These are phyloP conservation scores for Zeuzera pyrina DNA, from an alignment of 2,888 invertebrate species.

Conservation along the genomic window DNA sequence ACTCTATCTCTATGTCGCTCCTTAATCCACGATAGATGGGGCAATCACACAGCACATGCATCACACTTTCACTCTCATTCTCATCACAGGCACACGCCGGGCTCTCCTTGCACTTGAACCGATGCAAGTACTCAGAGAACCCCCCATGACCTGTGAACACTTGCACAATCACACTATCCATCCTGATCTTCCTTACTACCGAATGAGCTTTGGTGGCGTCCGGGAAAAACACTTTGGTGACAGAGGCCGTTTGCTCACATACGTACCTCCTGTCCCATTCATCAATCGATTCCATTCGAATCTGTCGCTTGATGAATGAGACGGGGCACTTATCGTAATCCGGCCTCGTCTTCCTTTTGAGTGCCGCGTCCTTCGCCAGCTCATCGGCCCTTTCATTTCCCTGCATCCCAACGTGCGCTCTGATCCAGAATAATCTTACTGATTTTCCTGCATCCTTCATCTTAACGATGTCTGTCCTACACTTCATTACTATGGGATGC, in stretches of 20 bases:
- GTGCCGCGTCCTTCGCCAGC: conserved; percentile 4
- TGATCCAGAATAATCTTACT: no score
- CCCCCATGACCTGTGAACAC: conserved; percentile 8
- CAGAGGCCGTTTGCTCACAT: neutral
- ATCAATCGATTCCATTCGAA: neutral
- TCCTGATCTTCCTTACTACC: neutral
- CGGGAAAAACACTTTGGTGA: conserved; percentile 3
- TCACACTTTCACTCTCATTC: no score
- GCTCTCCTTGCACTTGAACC: conserved; percentile 5
- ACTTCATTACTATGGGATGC: neutral
- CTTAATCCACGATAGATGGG: no score
- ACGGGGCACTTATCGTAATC: conserved; percentile 5
- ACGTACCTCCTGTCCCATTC: conserved; percentile 4
- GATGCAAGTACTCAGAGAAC: conserved; percentile 5
- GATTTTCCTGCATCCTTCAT: neutral
- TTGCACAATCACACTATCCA: neutral
- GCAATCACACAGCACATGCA: no score
- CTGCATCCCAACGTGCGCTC: no score
- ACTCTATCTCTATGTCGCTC: no score
- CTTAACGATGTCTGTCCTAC: neutral
- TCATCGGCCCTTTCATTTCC: conserved; percentile 9
- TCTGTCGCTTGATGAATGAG: neutral
- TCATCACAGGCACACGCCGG: no score
- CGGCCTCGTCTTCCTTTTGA: neutral
- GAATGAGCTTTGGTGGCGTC: neutral